phyloP scores from a whole-genome alignment of 1,140 invertebrate species.

The Drosophila cardini region DNA sequence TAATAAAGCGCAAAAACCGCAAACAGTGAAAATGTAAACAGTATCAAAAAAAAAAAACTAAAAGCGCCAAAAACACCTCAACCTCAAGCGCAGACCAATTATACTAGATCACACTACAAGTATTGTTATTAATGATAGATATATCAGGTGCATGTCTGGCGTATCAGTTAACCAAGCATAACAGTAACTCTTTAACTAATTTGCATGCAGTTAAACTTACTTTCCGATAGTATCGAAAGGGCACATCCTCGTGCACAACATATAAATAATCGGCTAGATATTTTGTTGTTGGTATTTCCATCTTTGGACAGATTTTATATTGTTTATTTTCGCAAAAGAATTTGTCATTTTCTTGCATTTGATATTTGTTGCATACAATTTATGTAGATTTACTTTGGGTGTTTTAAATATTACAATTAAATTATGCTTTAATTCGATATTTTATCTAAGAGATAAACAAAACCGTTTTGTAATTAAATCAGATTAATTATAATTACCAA shows the following conservation, averaged over 20 bases:
- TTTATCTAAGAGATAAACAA: background rate
- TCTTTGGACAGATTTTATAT: constrained; percentile 84
- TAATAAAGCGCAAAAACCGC: constrained; percentile 76
- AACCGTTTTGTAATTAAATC: no score
- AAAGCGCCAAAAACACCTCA: constrained; percentile 38
- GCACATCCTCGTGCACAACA: constrained; percentile 83
- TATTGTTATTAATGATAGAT: background rate
- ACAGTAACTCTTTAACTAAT: constrained; percentile 2
- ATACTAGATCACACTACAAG: background rate
- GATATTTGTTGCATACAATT: constrained; percentile 58
- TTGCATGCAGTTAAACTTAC: constrained; percentile 62
- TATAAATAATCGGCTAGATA: constrained; percentile 84
- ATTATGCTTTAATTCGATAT: constrained; percentile 4
- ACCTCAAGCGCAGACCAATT: constrained; percentile 26
- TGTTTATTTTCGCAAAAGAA: constrained; percentile 76
- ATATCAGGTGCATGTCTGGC: constrained; percentile 58
- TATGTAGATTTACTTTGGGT: constrained; percentile 14
- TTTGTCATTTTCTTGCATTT: constrained; percentile 85
- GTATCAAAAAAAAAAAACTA: constrained; percentile 63
- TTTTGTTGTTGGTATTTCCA: constrained; percentile 84
- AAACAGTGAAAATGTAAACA: constrained; percentile 80
- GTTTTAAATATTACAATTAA: background rate
- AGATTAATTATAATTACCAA: no score
- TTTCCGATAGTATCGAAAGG: constrained; percentile 84
- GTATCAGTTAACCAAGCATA: constrained; percentile 16